phyloP scores from a whole-genome alignment of 2,113 vertebrate genomes.

The Myrmecophaga tridactyla region DNA sequence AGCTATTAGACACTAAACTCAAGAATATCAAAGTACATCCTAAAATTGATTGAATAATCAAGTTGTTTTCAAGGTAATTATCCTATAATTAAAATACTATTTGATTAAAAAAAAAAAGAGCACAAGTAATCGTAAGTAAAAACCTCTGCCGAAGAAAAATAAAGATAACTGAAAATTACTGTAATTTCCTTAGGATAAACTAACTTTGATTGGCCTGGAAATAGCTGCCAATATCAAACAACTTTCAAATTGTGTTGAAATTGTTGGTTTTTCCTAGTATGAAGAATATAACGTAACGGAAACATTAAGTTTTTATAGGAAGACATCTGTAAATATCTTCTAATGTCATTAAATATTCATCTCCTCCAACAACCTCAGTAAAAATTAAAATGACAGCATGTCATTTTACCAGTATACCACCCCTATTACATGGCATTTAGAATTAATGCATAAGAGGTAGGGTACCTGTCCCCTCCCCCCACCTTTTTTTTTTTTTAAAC shows the following conservation, averaged over 20 bases:
- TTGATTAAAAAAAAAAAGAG: neutral
- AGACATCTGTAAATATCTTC: neutral
- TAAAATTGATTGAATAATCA: neutral
- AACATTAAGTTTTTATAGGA: neutral
- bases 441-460: too few species aligned
- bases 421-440: neutral
- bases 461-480: neutral
- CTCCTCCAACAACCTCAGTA: neutral
- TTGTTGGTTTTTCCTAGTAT: neutral
- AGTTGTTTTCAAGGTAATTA: constrained; percentile 3
- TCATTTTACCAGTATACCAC: neutral
- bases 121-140: neutral
- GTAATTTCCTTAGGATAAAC: neutral
- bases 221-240: neutral
- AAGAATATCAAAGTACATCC: neutral
- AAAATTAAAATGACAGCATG: constrained; percentile 4
- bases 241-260: neutral
- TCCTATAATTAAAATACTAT: neutral
- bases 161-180: neutral
- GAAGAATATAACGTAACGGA: neutral
- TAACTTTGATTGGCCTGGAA: constrained; percentile 5
- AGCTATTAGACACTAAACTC: constrained; percentile 4
- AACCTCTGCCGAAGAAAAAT: neutral
- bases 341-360: neutral
- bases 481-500: neutral